Evolutionary conservation across 2,797 vertebrate species (phyloP), one percentile per base, ranked within the genome.

Genomic region (Capromys pilorides): DNA sequence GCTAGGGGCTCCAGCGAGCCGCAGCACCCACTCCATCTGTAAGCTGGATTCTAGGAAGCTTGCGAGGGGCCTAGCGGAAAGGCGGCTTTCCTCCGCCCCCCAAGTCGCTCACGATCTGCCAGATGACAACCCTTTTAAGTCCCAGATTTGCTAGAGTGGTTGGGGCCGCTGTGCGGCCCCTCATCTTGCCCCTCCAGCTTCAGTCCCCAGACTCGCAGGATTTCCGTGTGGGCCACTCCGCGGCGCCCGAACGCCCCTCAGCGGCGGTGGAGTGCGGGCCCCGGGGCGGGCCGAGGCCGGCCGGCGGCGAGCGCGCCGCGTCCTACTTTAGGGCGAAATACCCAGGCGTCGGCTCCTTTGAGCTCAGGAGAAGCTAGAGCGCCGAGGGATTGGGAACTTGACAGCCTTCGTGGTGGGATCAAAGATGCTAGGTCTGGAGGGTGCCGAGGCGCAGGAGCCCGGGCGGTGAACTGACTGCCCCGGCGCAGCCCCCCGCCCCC

Each of bases 171-270:
- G 18, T 1, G 73, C 64, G 21, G 62, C 80, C 94, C 61, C 41
- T 81, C 64, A 67, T 73, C 57, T 13, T 22, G 51, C 67, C 84
- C 62, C 83, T 59, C 49, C 86, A 13, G 82, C 73, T 66, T 88
- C 81, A 66, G 66, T 57, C 80, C 80, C 10, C 69, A 41, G 75
- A 69, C 90, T 82, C 36, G 7, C 36, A 33, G 90, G 41, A 39
- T 28, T 87, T 88, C 54, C 51, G 1, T 51, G 33, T 18, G 66
- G 88, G 79, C 86, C 39, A 33, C 91, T 86, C 2, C 1, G 87
- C 86, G 79, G 96, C 84, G 71, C 93, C 97, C 77, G 91, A 57
- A 96, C 95, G 95, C 96, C 97, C 96, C 94, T 95, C 95, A 96
- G 96, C 49, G 96, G 96, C 92, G 33, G 78, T 33, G 28, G 66